Percentiles rank a stretch among this genome's conserved stretches.
These are phyloP conservation scores for Cataglyphis rosenhaueri DNA, from an alignment of 2,888 invertebrate species.

Conservation along the genomic window DNA sequence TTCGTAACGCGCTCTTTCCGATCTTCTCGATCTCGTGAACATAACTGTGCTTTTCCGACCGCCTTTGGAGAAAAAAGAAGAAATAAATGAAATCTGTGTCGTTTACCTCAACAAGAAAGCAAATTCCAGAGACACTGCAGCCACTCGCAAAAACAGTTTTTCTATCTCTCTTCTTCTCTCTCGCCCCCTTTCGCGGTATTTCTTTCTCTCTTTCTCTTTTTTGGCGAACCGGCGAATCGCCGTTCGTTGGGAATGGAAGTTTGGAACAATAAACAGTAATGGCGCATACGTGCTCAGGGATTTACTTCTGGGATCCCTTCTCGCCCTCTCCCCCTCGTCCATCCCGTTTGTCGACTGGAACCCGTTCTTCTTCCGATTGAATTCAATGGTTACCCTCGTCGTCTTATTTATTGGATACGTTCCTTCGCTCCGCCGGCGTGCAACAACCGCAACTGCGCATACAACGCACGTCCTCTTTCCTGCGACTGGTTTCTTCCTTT, in stretches of 20 bases:
- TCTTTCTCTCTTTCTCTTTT: constrained; percentile 22
- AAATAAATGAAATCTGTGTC: constrained; percentile 59
- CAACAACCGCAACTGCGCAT: constrained; percentile 71
- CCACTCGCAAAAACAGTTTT: constrained; percentile 70
- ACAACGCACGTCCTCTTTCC: constrained; percentile 53
- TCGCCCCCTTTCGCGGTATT: background rate
- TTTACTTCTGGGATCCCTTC: constrained; percentile 77
- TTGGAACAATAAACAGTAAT: constrained; percentile 81
- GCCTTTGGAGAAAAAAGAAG: constrained; percentile 31
- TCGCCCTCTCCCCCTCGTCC: constrained; percentile 1
- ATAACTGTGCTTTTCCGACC: constrained; percentile 38
- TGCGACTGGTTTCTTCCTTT: constrained; percentile 20
- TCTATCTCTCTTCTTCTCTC: constrained; percentile 35
- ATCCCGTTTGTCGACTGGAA: constrained; percentile 64
- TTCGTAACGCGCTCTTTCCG: background rate
- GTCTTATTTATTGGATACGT: constrained; percentile 77
- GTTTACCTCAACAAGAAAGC: constrained; percentile 69
- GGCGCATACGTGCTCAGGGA: constrained; percentile 79
- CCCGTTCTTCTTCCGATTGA: constrained; percentile 77
- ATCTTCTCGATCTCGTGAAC: background rate
- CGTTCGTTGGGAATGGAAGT: constrained; percentile 77
- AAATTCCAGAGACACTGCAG: constrained; percentile 71
- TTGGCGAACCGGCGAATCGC: constrained; percentile 49
- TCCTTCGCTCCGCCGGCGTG: constrained; percentile 74
- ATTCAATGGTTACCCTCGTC: constrained; percentile 78